phyloP scores from a whole-genome alignment of 2,113 vertebrate genomes.

The Oreochromis niloticus region DNA sequence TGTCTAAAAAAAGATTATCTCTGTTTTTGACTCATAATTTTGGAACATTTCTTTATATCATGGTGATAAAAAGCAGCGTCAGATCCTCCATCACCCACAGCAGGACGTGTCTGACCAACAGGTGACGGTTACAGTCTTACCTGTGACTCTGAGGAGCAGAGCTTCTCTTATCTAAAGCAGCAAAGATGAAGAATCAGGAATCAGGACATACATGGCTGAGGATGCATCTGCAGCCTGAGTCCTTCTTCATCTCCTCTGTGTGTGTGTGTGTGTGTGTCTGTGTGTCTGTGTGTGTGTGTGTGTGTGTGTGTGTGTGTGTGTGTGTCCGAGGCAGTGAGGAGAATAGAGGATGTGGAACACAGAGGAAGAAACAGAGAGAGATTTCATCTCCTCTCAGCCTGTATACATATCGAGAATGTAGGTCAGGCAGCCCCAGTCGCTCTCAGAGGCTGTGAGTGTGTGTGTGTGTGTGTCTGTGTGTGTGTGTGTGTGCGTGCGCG shows the following conservation, averaged over 20 bases:
- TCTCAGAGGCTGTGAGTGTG: constrained; percentile 43
- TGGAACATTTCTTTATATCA: not conserved
- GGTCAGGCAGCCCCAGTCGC: constrained; percentile 72
- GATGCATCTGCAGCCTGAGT: constrained; percentile 6
- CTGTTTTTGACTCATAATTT: not conserved
- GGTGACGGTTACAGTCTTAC: not conserved
- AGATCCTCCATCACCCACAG: not conserved
- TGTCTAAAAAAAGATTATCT: not conserved
- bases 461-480: not conserved
- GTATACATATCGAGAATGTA: constrained; percentile 68
- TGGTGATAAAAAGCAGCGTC: not conserved
- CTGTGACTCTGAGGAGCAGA: not conserved
- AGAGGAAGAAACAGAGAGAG: constrained; percentile 1
- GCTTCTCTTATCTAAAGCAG: not conserved
- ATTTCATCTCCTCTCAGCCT: constrained; percentile 58
- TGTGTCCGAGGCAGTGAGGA: not conserved
- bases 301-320: fast-evolving
- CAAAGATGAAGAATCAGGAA: not conserved
- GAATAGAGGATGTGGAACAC: constrained; percentile 39
- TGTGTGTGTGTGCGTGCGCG: fast-evolving
- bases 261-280: not conserved
- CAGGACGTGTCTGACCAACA: not conserved
- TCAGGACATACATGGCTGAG: not conserved
- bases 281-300: not conserved
- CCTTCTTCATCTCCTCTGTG: not conserved